Evolutionary conservation across 2,113 vertebrate species (phyloP), one percentile per base, ranked within the genome.

Genomic region (Caracal caracal): DNA sequence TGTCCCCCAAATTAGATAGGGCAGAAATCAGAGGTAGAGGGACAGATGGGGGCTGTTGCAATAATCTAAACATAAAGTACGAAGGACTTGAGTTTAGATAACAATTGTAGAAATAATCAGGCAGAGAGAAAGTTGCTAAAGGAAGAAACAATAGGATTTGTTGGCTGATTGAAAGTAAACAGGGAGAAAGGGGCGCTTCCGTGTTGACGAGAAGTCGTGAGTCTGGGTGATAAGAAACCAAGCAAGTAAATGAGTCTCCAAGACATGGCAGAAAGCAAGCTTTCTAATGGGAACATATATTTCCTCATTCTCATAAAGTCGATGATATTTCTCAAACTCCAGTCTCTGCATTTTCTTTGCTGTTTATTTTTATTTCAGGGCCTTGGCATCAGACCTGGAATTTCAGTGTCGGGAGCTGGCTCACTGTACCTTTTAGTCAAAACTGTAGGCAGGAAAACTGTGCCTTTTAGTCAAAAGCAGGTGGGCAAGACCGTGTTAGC

Each of bases 401-500:
- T 81, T 88, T 84, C 26, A 47, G 37, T 63, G 12, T 89, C 47
- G 79, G 93, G 71, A 81, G 40, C 49, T 66, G 6, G 26, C 49
- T 90, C 90, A 84, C 16, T 66, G 19, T 33, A 16, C 4, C 35
- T 71, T 86, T 97, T 85, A 87, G 37, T 91, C 70, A 94, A 89
- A 95, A 70, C 40, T 6, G 5, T 40, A 40, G 3, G 56, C 56
- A 59, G 56, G 56, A 59, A 59, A 59, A 59, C 17, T 7, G 20
- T 33, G 12, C 4, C 35, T 71, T 86, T 97, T 85, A 89, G 37
- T 91, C 70, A 94, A 89, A 95, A 70, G 66, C 76, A 97, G 95
- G 79, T 93, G 26, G 90, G 30, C 75, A 28, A 92, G 93, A 79
- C 13, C 95, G 63, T 40, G 66, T 95, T 91, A 12, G 40, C 68